A percentile compares a stretch with the other conserved stretches of the same genome.
These are phyloP conservation scores for Orthonyx spaldingii DNA, from an alignment of 2,113 vertebrate genomes.

Conservation along the genomic window DNA sequence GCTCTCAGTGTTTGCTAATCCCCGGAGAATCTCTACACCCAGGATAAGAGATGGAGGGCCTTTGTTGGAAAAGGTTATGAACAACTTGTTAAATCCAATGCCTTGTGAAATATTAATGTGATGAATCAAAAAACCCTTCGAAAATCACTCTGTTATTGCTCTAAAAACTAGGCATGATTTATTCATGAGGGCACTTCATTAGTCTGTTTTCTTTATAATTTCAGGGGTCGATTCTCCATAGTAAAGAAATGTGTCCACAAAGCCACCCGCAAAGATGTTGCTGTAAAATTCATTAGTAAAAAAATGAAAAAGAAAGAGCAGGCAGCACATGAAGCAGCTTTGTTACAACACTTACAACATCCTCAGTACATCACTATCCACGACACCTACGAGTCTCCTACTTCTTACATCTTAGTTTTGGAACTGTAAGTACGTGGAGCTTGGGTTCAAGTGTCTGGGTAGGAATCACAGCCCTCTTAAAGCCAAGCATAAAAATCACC, in stretches of 20 bases:
- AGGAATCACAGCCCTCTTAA: background rate
- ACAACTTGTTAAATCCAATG: slow-evolving; percentile 8
- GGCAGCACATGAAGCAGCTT: slow-evolving; percentile 89
- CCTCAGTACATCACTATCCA: slow-evolving; percentile 88
- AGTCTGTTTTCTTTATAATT: background rate
- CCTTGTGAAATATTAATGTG: slow-evolving; percentile 26
- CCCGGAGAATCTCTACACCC: background rate
- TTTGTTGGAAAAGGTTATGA: slow-evolving; percentile 13
- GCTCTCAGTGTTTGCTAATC: slow-evolving; percentile 15
- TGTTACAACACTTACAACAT: slow-evolving; percentile 87
- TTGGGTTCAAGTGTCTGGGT: background rate
- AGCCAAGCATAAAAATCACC: background rate
- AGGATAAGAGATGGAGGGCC: background rate
- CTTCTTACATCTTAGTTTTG: slow-evolving; percentile 85
- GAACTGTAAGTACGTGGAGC: slow-evolving; percentile 83
- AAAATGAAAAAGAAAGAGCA: slow-evolving; percentile 98
- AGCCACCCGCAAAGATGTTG: slow-evolving; percentile 89
- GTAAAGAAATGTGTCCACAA: slow-evolving; percentile 94
- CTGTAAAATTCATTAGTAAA: slow-evolving; percentile 94
- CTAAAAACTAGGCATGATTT: background rate
- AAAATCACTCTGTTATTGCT: background rate
- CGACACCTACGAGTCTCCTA: slow-evolving; percentile 89
- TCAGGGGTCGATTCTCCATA: slow-evolving; percentile 93
- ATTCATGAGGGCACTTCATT: background rate
- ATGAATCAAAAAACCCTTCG: background rate